phyloP scores from a whole-genome alignment of 2,113 vertebrate species.

The Cacatua alba region DNA sequence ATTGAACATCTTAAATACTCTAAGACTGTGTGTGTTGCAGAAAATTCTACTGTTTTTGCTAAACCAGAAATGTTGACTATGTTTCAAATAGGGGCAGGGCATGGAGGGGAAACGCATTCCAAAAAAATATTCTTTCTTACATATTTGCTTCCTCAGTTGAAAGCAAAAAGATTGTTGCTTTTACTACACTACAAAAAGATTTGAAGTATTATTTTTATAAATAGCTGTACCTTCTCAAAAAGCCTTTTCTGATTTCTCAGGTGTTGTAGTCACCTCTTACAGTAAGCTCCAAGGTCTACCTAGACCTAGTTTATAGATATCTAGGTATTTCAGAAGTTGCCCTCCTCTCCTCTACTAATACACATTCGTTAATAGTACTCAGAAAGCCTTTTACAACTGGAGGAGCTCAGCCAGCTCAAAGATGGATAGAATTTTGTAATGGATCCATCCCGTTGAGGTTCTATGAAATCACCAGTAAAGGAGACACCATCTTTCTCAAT shows the following conservation, averaged over 20 bases:
- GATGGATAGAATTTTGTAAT: neutral
- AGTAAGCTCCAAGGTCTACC: neutral
- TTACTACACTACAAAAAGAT: neutral
- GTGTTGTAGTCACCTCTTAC: neutral
- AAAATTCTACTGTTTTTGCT: neutral
- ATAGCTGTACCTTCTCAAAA: neutral
- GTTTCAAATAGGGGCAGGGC: neutral
- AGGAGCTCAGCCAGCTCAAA: neutral
- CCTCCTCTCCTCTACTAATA: neutral
- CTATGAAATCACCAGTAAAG: neutral
- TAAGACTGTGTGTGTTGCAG: neutral
- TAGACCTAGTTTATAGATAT: neutral
- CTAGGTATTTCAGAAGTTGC: neutral
- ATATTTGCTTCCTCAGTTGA: neutral
- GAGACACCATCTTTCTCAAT: neutral
- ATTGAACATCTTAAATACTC: neutral
- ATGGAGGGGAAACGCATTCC: neutral
- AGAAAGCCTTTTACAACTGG: neutral
- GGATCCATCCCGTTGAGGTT: neutral
- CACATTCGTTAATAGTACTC: neutral
- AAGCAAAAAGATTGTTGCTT: neutral
- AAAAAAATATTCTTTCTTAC: neutral
- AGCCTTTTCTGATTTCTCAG: neutral
- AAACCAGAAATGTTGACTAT: neutral
- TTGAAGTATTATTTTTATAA: neutral